Evolutionary conservation across 2,113 vertebrate genomes (phyloP).

Genomic region (Oncorhynchus gorbuscha): DNA sequence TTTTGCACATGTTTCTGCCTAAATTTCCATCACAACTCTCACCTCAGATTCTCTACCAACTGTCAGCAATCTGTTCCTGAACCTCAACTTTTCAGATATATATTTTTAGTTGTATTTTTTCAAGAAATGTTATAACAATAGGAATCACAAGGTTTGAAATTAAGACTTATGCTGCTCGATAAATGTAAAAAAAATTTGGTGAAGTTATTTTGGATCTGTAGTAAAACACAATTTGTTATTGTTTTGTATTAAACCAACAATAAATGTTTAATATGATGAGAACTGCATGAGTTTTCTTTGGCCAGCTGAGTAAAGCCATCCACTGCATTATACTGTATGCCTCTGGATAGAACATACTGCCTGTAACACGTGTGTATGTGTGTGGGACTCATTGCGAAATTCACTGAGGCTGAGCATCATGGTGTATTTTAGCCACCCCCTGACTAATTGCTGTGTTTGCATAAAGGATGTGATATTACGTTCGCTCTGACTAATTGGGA

Average conservation of each 20-base stretch:
- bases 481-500: no score
- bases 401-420: no score
- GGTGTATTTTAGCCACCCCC: no score
- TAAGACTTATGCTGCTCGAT: conserved; percentile 64
- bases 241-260: conserved; percentile 66
- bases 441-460: no score
- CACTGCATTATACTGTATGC: no score
- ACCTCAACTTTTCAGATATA: conserved; percentile 22
- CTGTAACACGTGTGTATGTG: conserved; percentile 5
- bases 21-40: conserved; percentile 42
- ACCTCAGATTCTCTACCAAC: conserved; percentile 25
- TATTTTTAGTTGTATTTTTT: conserved; percentile 10
- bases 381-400: no score
- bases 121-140: conserved; percentile 44
- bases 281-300: neutral
- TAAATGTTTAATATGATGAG: conserved; percentile 59
- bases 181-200: conserved; percentile 25
- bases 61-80: conserved; percentile 1
- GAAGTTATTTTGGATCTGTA: conserved; percentile 56
- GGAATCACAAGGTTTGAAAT: conserved; percentile 50
- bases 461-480: no score
- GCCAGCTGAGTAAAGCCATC: no score
- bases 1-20: conserved; percentile 5
- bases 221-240: conserved; percentile 21
- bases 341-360: no score